Conservation (phyloP, 2,888 invertebrate genomes). For the Macrostomum cliftonense region DNA sequence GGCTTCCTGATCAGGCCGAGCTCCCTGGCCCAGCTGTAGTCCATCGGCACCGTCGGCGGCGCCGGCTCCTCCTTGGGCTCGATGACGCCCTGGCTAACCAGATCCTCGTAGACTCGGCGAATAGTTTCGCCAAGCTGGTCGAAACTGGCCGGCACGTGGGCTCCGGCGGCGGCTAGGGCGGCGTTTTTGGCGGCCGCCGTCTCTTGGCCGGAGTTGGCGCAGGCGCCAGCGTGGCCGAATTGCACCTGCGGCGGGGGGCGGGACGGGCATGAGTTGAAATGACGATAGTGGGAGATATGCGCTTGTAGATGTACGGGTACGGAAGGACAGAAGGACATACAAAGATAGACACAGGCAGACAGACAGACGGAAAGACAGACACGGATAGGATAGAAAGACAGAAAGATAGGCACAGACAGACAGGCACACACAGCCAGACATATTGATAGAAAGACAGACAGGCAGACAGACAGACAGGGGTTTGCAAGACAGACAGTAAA, state of each 20-base stretch:
- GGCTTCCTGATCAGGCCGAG: constrained; percentile 91
- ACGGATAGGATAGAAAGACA: too few relatives aligned
- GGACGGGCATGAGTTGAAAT: too few relatives aligned
- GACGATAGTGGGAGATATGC: too few relatives aligned
- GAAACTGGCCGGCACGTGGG: constrained; percentile 73
- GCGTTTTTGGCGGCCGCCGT: constrained; percentile 81
- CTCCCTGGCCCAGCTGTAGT: constrained; percentile 93
- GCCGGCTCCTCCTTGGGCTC: constrained; percentile 73
- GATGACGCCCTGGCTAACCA: constrained; percentile 61
- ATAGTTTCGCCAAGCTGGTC: constrained; percentile 69
- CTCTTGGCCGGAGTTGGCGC: constrained; percentile 77
- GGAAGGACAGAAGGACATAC: too few relatives aligned
- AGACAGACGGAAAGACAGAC: too few relatives aligned
- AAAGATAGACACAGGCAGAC: too few relatives aligned
- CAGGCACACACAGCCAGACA: too few relatives aligned
- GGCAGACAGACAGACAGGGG: too few relatives aligned
- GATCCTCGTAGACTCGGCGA: constrained; percentile 44
- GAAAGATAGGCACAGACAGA: too few relatives aligned
- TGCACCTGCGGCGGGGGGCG: constrained; percentile 50
- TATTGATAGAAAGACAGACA: too few relatives aligned
- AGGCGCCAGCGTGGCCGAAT: constrained; percentile 96
- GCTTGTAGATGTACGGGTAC: too few relatives aligned
- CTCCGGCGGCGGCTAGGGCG: constrained; percentile 61
- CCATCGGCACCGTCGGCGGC: constrained; percentile 99
- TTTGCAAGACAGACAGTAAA: too few relatives aligned